Percentiles rank a stretch among this genome's conserved stretches.
phyloP scores from a whole-genome alignment of 2,113 vertebrate species.

The Rhodinocichla rosea region DNA sequence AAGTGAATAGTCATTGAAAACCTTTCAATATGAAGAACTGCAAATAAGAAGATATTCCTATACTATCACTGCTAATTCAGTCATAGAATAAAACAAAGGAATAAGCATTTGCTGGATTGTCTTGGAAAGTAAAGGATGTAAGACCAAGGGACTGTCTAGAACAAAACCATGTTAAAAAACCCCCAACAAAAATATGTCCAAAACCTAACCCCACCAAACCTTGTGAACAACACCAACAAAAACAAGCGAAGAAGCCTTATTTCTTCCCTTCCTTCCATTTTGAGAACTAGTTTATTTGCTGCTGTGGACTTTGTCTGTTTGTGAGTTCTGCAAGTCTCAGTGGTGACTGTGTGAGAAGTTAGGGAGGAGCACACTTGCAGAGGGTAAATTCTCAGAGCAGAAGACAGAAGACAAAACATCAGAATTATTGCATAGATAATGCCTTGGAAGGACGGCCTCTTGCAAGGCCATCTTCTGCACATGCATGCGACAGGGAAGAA shows the following conservation, averaged over 20 bases:
- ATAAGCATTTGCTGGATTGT: background rate
- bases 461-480: background rate
- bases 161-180: fast-evolving
- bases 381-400: background rate
- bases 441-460: background rate
- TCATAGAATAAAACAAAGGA: background rate
- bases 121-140: background rate
- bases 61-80: background rate
- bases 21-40: background rate
- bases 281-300: background rate
- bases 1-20: background rate
- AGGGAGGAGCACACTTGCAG: background rate
- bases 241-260: fast-evolving
- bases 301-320: background rate
- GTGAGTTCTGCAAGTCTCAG: background rate
- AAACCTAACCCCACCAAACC: background rate
- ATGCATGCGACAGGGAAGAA: background rate
- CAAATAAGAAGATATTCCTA: background rate
- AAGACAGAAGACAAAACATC: background rate
- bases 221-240: background rate
- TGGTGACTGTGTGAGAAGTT: background rate
- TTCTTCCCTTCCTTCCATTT: background rate
- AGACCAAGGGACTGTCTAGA: background rate
- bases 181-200: background rate
- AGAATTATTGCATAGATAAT: background rate